phyloP scores from a whole-genome alignment of 2,888 invertebrate genomes.

The Patella caerulea region DNA sequence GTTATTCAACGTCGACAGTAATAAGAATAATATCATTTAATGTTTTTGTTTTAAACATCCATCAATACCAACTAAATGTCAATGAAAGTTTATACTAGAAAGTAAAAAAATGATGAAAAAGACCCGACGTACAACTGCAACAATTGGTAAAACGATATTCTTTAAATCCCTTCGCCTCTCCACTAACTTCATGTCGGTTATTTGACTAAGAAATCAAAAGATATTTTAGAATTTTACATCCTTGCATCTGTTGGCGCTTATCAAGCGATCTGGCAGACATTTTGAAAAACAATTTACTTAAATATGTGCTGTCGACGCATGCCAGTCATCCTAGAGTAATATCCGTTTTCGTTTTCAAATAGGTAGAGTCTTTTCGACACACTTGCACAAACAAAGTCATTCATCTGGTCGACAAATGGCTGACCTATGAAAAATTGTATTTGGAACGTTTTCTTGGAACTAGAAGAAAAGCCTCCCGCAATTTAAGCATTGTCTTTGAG shows the following conservation, averaged over 20 bases:
- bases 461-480: not conserved
- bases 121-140: not conserved
- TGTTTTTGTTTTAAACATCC: too few species aligned
- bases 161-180: too few species aligned
- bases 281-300: conserved; percentile 27
- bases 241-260: conserved; percentile 22
- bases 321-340: conserved; percentile 12
- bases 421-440: conserved; percentile 4
- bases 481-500: not conserved
- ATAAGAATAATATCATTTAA: too few species aligned
- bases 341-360: conserved; percentile 21
- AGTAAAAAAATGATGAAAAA: not conserved
- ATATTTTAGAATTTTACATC: not conserved
- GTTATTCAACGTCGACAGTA: too few species aligned
- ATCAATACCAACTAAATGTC: too few species aligned
- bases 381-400: not conserved
- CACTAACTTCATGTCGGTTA: too few species aligned
- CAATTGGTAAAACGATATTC: not conserved
- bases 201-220: too few species aligned
- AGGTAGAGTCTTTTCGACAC: conserved; percentile 10
- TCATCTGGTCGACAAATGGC: conserved; percentile 6
- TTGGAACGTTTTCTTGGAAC: not conserved
- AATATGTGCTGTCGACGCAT: conserved; percentile 17
- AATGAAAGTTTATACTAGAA: too few species aligned
- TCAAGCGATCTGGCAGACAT: conserved; percentile 20